phyloP scores from a whole-genome alignment of 2,113 vertebrate species.

The Nothoprocta perdicaria region DNA sequence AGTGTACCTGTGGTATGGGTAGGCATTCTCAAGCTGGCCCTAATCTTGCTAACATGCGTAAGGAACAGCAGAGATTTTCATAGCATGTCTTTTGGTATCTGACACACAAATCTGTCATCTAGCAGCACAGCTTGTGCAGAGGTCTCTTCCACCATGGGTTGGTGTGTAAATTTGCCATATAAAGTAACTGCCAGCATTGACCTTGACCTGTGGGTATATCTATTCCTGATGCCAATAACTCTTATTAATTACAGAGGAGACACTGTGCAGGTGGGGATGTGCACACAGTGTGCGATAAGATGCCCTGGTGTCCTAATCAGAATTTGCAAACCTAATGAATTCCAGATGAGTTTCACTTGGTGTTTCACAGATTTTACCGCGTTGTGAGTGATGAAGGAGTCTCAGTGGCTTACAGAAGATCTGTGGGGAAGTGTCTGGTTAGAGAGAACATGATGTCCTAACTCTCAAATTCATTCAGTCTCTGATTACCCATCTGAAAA shows the following conservation, averaged over 20 bases:
- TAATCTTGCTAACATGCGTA: neutral
- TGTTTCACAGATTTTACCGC: neutral
- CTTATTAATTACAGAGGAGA: neutral
- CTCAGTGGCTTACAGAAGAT: neutral
- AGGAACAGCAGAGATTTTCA: neutral
- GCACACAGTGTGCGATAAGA: neutral
- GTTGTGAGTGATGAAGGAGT: rapidly evolving
- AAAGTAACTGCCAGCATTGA: neutral
- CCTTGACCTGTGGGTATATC: neutral
- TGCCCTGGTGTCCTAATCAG: neutral
- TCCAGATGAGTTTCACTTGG: neutral
- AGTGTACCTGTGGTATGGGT: neutral
- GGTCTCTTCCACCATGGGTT: neutral
- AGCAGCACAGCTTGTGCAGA: rapidly evolving
- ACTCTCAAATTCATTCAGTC: neutral
- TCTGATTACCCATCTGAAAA: neutral
- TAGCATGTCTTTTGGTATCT: neutral
- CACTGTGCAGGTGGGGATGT: neutral
- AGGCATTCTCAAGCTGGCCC: neutral
- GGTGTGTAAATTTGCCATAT: neutral
- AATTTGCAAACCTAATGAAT: neutral
- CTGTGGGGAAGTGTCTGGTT: neutral
- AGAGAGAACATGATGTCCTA: neutral
- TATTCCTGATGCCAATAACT: neutral
- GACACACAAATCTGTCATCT: neutral